Base-by-base conservation (phyloP, 2,113 vertebrate species). In the Pogonocichla stellata region DNA sequence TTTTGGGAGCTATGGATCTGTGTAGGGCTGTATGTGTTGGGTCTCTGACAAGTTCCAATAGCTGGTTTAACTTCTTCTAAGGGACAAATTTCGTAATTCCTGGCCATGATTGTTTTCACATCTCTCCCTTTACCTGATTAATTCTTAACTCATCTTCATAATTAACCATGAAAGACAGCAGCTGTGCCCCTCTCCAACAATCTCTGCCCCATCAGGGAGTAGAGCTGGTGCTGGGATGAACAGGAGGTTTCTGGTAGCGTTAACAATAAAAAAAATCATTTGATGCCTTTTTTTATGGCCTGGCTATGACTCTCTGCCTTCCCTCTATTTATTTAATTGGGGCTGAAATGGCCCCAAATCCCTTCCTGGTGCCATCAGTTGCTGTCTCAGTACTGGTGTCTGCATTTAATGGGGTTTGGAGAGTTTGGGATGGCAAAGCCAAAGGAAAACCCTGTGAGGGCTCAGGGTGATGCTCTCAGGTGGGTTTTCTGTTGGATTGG, bases 221-320 rank as follows among this genome's bases (percentile, higher is more conserved):
- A 54, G 43, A 14, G 25, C 40, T 38, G 71, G 40, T 50, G 40
- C 80, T 66, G 78, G 56, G 74, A 71, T 71, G 69, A 83, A 38
- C 58, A 67, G 80, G 78, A 93, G 81, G 48, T 47, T 90, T 85
- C 86, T 89, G 75, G 79, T 84, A 71, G 66, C 13, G 3, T 40
- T n/a, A 65, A 73, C 92, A 78, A 88, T 69, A 75, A 90, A 95
- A 80, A 86, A 69, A 48, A 69, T 61, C 40, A 71, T 86, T 50
- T 86, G 67, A 89, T 87, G 81, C 19, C n/a, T 40, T 69, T 81
- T 80, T 95, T 95, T 66, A 93, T 85, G 62, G 61, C 84, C 80
- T 60, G 60, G 48, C 88, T 91, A 88, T 89, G 80, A 54, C 40
- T 43, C 58, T 29, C 56, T 50, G n/a, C 86, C 88, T 70, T 85